Base-by-base conservation (phyloP, 23 tunicate species). In the Trididemnum nubilum region DNA sequence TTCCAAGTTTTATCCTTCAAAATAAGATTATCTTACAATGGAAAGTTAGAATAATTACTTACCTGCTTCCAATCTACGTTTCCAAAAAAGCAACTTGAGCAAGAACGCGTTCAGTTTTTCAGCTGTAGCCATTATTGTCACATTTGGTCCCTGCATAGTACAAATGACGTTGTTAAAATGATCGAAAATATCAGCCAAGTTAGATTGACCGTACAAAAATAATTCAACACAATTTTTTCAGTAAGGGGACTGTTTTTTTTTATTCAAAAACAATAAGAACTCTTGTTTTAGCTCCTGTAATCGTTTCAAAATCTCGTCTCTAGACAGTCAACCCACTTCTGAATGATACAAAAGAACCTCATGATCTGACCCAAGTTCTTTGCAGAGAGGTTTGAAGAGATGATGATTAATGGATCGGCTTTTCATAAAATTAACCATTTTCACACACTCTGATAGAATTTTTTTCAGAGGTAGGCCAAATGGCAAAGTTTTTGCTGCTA, bases 121-220 rank as follows among this genome's bases (percentile, higher is more conserved):
- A 73, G 79, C 36, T 27, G 86, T 84, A 70, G 77, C 86, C 25
- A 82, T 77, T 36, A 82, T 58, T 78, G 77, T 82, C 25, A 82
- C 86, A 70, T 67, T 84, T 36, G 82, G 82, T 21, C 86, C 83
- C 40, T 82, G 86, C 37, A 73, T 73, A 2, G 79, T 59, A 37
- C 79, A 59, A 44, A 36, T 73, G 15, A 40, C 60, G 36, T 73
- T 73, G 79, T 73, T 73, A 7, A 73, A 36, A 38, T 37, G 79
- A 73, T 59, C 79, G 60, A 73, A 73, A 73, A 73, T 44, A 73
- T 82, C 86, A 19, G 83, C 86, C 84, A 82, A 29, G 86, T 76
- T 23, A 63, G 66, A 15, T 15, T 73, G 23, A 59, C 79, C 79
- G 60, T 73, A 73, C 25, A 39, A 73, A 73, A 73, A 73, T 7